Evolutionary conservation across 2,797 vertebrate species (phyloP).

Genomic region (Chromis chromis): DNA sequence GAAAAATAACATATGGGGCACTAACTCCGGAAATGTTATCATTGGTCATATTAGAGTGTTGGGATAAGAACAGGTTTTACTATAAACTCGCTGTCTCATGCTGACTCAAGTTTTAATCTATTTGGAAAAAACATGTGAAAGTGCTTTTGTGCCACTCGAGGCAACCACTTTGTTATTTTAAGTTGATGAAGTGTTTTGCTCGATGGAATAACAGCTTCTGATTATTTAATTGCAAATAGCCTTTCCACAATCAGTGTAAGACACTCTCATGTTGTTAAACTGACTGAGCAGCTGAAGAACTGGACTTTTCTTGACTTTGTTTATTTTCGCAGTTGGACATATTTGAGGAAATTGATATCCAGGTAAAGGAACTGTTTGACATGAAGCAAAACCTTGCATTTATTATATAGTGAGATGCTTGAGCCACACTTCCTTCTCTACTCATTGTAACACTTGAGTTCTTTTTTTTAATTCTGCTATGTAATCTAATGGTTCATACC

Average conservation of each 20-base stretch:
- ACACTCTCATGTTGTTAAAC: neutral
- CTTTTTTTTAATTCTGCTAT: neutral
- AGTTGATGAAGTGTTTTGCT: constrained; percentile 11
- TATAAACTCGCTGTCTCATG: neutral
- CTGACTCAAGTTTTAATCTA: constrained; percentile 8
- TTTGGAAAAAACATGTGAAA: constrained; percentile 11
- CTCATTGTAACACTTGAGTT: neutral
- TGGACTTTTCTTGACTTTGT: constrained; percentile 9
- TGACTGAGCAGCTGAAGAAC: constrained; percentile 4
- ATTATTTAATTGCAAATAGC: constrained; percentile 26
- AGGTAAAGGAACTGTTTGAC: constrained; percentile 18
- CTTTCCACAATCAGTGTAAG: constrained; percentile 12
- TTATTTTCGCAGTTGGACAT: constrained; percentile 4
- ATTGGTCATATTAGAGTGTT: too few species aligned
- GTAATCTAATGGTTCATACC: neutral
- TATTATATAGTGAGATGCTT: constrained; percentile 24
- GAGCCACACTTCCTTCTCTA: neutral
- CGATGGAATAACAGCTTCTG: constrained; percentile 27
- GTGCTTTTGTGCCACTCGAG: neutral
- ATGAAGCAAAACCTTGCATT: constrained; percentile 15
- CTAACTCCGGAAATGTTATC: too few species aligned
- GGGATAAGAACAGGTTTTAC: neutral
- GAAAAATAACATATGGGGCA: neutral
- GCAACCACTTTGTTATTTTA: constrained; percentile 11
- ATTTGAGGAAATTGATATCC: constrained; percentile 29